Evolutionary conservation across 2,113 vertebrate genomes (phyloP), one percentile per base, ranked within the genome.

Genomic region (Paradoxurus hermaphroditus): DNA sequence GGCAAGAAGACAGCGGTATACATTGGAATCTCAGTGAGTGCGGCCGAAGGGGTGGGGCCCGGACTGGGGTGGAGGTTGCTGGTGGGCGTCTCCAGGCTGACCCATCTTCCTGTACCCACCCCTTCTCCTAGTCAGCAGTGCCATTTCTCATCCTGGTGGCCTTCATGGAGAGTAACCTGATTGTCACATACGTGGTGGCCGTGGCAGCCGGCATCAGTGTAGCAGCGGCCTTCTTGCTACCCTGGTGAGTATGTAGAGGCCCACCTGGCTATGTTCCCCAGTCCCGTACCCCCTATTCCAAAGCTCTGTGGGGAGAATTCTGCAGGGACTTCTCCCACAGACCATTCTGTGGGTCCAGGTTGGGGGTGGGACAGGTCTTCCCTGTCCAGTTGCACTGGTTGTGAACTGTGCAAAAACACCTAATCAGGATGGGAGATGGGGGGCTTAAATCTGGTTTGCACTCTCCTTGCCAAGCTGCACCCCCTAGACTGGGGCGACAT

Each of bases 1-100:
- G 99, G 99, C 94, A 99, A 99, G 99, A 99, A 99, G 98, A 99
- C 36, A 0, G 99, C 99, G 0, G 99, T 99, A 53, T 99, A 99
- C n/a, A 49, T 98, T 51, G 99, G 99, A 68, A 99, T 99, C 97
- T 98, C 99, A 86, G 99, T 99, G 98, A 99, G 99, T 97, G 79
- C 62, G 85, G 41, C 68, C 41, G 13, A 49, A 31, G 15, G 95
- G 53, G 41, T 15, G 41, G 70, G 29, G n/a, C 13, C 53, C 7
- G 15, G 65, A 27, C 27, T 44, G 89, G 4, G 56, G 12, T 82
- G 21, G 49, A 63, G 63, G 7, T 23, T 31, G 7, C 49, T 16
- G 12, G 15, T 2, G 65, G 36, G 84, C 90, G 8, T 5, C 44
- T 83, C 84, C 0, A 12, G 16, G 31, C 75, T 97, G 83, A 98